Base-by-base conservation (phyloP, 2,113 vertebrate species). In the Nyctibius bracteatus region DNA sequence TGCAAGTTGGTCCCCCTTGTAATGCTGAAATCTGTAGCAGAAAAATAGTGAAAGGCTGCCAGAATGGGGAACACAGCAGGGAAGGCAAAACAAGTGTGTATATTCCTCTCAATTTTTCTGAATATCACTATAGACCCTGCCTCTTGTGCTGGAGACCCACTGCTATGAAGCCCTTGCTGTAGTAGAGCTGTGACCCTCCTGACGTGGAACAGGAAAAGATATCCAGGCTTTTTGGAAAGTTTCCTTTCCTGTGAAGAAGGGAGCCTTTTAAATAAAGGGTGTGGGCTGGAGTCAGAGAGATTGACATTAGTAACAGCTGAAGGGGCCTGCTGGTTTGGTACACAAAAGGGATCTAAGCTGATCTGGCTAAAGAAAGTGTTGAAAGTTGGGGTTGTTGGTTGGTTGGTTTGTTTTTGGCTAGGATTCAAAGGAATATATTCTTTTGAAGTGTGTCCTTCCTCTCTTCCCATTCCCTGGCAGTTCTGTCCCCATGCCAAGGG, bases 21-120 rank as follows among this genome's bases (percentile, higher is more conserved):
- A 81, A 97, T 66, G 62, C 92, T 96, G 46, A 96, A 96, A 86
- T 96, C 97, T 98, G 94, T 27, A 80, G 68, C 61, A 43, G 59
- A 83, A 96, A 58, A 94, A 68, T 2, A 59, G 58, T 20, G 47
- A 39, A 35, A 71, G 20, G 72, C 13, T 77, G 37, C 25, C 24
- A 88, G 44, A 65, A 30, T 2, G 20, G 30, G 24, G 52, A 90
- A 61, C 43, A 31, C 30, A 71, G 70, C 49, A 86, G 35, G n/a
- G 62, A 87, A 68, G 54, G 52, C 24, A 57, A 66, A 63, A 12
- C 2, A 18, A 81, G 22, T 8, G 16, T 8, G 52, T 28, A 6
- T 20, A 52, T 71, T 92, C 33, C 62, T 81, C 54, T n/a, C 14
- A 15, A 15, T 59, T 92, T 88, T 90, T 39, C 46, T 87, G 37